Conservation (phyloP, 2,113 vertebrate genomes). For the Forbesichthys papilliferus region DNA sequence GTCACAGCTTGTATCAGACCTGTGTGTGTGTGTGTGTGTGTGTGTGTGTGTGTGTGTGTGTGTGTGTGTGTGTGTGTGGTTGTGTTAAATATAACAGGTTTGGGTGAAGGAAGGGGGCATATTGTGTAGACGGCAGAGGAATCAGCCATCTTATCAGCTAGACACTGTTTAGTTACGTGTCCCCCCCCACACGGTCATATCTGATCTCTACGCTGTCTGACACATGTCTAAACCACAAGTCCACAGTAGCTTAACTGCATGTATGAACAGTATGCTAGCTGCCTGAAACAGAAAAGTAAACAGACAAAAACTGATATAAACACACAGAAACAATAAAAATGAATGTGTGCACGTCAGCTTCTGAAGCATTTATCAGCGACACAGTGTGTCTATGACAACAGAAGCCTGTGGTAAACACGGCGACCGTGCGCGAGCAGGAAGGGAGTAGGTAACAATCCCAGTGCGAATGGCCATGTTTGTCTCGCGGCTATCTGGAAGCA, state of each 20-base stretch:
- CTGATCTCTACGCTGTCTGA: slow-evolving; percentile 1
- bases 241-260: background rate
- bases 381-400: too few relatives aligned
- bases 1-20: slow-evolving; percentile 3
- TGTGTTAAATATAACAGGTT: background rate
- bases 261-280: background rate
- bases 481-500: slow-evolving; percentile 17
- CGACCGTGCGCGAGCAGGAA: slow-evolving; percentile 12
- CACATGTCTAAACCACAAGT: background rate
- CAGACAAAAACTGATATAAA: too few relatives aligned
- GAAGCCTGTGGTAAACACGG: too few relatives aligned
- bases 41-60: too few relatives aligned
- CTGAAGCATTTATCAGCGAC: background rate
- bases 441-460: background rate
- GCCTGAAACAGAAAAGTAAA: too few relatives aligned
- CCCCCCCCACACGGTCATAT: background rate
- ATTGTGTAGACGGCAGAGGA: slow-evolving; percentile 1
- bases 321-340: too few relatives aligned
- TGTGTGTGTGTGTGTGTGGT: slow-evolving; percentile 22
- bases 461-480: background rate
- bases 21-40: slow-evolving; percentile 25
- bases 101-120: background rate
- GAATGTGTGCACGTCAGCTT: too few relatives aligned
- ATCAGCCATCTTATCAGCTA: slow-evolving; percentile 28
- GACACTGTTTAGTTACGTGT: slow-evolving; percentile 6